These are phyloP conservation scores for Neocrepidodera transversa DNA, from an alignment of 2,888 invertebrate genomes.

Conservation along the genomic window DNA sequence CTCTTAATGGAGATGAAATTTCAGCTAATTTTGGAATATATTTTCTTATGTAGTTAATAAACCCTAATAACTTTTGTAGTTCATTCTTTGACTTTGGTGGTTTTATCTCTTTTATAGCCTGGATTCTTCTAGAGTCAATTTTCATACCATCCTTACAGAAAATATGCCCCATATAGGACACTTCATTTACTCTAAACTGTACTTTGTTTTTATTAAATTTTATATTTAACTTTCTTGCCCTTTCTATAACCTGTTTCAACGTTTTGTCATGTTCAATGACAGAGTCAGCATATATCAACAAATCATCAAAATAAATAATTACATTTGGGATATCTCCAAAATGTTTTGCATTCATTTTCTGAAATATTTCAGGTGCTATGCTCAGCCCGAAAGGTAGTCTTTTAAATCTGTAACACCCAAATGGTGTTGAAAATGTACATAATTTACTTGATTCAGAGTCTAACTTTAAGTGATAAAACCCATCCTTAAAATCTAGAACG, in stretches of 20 bases:
- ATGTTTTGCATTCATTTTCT: conserved; percentile 38
- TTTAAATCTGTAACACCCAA: conserved; percentile 16
- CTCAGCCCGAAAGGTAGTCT: conserved; percentile 17
- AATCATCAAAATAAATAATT: conserved; percentile 14
- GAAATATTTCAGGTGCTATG: conserved; percentile 32
- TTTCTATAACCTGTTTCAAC: conserved; percentile 19
- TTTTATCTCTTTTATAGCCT: conserved; percentile 22
- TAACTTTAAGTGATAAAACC: conserved; percentile 25
- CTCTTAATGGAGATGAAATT: conserved; percentile 18
- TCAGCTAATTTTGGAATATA: conserved; percentile 31
- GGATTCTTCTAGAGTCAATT: conserved; percentile 22
- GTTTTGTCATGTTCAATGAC: conserved; percentile 38
- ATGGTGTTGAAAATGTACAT: conserved; percentile 17
- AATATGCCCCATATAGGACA: conserved; percentile 37
- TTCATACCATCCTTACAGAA: conserved; percentile 20
- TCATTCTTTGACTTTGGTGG: conserved; percentile 25
- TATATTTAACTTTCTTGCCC: conserved; percentile 34
- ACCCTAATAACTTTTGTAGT: conserved; percentile 29
- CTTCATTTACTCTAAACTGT: conserved; percentile 36
- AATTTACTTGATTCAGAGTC: conserved; percentile 18
- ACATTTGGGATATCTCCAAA: conserved; percentile 39
- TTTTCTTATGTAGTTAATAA: conserved; percentile 33
- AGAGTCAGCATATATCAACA: conserved; percentile 30
- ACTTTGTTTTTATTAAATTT: conserved; percentile 42
- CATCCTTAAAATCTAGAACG: conserved; percentile 28